Evolutionary conservation across 2,888 invertebrate genomes (phyloP).

Genomic region (Campopleginae sp.): DNA sequence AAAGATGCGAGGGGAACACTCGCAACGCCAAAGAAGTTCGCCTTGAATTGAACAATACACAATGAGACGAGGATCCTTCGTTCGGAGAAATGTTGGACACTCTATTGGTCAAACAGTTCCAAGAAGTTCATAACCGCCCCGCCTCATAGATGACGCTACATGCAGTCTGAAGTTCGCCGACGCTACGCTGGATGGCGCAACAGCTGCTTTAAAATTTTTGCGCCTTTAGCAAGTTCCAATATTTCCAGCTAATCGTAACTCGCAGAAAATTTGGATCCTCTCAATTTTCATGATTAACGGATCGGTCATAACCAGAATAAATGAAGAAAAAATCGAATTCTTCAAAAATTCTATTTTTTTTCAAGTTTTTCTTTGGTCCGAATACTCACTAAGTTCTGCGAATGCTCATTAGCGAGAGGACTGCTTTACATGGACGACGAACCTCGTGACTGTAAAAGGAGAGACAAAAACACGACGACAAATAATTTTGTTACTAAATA

Average conservation of each 20-base stretch:
- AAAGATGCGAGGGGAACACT: conserved; percentile 1
- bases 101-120: conserved; percentile 21
- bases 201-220: not conserved
- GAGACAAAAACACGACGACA: not conserved
- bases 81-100: conserved; percentile 2
- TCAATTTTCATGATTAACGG: no score
- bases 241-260: no score
- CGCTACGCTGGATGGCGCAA: conserved; percentile 9
- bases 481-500: conserved; percentile 77
- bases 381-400: no score
- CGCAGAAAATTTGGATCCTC: no score
- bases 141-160: not conserved
- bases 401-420: no score
- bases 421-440: not conserved
- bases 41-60: conserved; percentile 38
- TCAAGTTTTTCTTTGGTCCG: no score
- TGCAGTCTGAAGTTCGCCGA: not conserved
- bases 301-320: no score
- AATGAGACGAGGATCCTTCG: conserved; percentile 33
- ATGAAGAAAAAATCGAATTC: not conserved
- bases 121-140: not conserved
- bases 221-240: not conserved
- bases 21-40: conserved; percentile 57
- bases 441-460: not conserved
- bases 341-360: not conserved